Evolutionary conservation across 2,888 invertebrate genomes (phyloP), one percentile per base, ranked within the genome.

Genomic region (Melikaiella ostensackeni): DNA sequence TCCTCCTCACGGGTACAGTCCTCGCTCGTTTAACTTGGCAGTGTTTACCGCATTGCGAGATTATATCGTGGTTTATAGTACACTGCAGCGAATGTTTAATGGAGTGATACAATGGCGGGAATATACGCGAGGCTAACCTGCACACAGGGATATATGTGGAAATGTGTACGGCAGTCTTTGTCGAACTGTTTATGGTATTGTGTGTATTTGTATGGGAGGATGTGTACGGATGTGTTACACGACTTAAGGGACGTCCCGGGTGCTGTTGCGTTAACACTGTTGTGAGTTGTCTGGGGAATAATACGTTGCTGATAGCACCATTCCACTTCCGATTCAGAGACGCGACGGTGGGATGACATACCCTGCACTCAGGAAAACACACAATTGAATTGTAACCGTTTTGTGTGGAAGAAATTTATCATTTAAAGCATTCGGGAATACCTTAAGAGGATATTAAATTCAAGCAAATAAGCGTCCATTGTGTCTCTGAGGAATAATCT

Each of bases 31-130:
- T 84, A 88, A 86, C 88, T 87, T 88, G 85, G 83, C 85, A 84
- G 81, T 90, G 88, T 89, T 90, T 90, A 89, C 89, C 87, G 89
- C 89, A 89, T 89, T 88, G 88, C 84, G 86, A 89, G 86, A 86
- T 89, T 89, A 87, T 89, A 89, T 89, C 87, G 83, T 87, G 86
- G 86, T 88, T 88, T 89, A 89, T 89, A 86, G 89, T 84, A 83
- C 85, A 84, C 85, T 86, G 87, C 88, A 88, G 86, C 86, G 86
- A 89, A 88, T 90, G 88, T 88, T 90, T 89, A 90, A 89, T 89
- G 88, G 88, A 88, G 87, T 87, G 88, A 87, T 87, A 87, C 86
- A 88, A 89, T 87, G 83, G 86, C 80, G 79, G 77, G 82, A 79
- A 83, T 81, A 79, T 80, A 81, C 79, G 80, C 57, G 79, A 74